Base-by-base conservation (phyloP, 2,797 vertebrate genomes). In the Tenualosa thibaudeaui region DNA sequence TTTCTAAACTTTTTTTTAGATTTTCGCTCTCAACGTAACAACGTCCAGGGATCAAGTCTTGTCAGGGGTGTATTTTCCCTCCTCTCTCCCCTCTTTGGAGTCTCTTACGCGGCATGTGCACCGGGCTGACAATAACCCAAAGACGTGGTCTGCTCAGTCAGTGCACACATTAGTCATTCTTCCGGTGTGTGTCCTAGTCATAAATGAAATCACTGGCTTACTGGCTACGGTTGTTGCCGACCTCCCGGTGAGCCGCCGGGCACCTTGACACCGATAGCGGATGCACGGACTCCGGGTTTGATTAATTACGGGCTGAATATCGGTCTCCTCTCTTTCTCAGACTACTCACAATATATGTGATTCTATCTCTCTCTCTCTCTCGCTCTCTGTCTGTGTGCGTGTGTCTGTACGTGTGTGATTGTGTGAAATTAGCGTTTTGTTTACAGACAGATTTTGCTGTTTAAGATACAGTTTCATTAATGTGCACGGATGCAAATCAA, bases 141-240 rank as follows among this genome's bases (percentile, higher is more conserved):
- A 75, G 68, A 43, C 68, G 68, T 75, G 68, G 37, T 12, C 49
- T 75, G 68, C 37, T 12, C 37, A 82, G 19, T 60, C 78, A 40
- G 65, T 81, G 75, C 81, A 46, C 86, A 40, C 81, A 60, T 88
- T 84, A 84, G 78, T 89, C 85, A 75, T 83, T 86, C 87, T 88
- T 89, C 87, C 87, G 87, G 88, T 84, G 81, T 84, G 81, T 87
- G 88, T 68, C 62, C 49, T 31, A 84, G 82, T 78, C 82, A 85
- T 85, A 82, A 83, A 46, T 81, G 53, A 86, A 85, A 85, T 81
- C 81, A 75, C n/a, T 58, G 68, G 19, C 83, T 24, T 82, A 81
- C 85, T 86, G 56, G 65, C 85, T 82, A 4, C 71, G 68, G 43
- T 37, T 40, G 68, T 75, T 40, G 37, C 31, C 68, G 68, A 43